A percentile compares a stretch with the other conserved stretches of the same genome.
Conservation (phyloP, 2,797 vertebrate species). For the Eulemur albifrons region DNA sequence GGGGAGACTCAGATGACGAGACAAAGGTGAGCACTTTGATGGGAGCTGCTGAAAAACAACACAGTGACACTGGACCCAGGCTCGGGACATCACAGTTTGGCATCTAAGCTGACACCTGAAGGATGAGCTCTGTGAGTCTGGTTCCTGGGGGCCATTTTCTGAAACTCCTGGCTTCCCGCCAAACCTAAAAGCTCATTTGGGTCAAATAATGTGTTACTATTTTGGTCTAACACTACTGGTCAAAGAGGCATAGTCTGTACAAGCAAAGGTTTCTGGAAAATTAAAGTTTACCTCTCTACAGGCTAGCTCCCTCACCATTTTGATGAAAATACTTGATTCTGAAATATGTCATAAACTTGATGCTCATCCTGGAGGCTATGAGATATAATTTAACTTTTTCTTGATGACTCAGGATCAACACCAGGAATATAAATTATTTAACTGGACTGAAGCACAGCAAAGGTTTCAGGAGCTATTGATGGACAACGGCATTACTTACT, state of each 20-base stretch:
- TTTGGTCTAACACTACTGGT: background rate
- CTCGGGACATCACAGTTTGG: background rate
- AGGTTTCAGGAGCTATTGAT: background rate
- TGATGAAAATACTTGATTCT: background rate
- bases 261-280: background rate
- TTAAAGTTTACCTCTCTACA: background rate
- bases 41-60: background rate
- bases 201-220: background rate
- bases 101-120: background rate
- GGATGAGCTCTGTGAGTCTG: background rate
- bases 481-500: background rate
- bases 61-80: background rate
- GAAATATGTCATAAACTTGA: background rate
- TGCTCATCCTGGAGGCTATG: background rate
- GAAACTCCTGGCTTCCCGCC: background rate
- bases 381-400: background rate
- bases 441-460: background rate
- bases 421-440: background rate
- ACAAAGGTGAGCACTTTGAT: background rate
- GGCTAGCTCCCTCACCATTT: background rate
- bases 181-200: background rate
- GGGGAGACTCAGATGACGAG: background rate
- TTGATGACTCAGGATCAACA: background rate
- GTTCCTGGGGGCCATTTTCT: background rate
- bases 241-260: background rate